phyloP scores from a whole-genome alignment of 2,888 invertebrate species.

The Zygothrica quintamaculata region DNA sequence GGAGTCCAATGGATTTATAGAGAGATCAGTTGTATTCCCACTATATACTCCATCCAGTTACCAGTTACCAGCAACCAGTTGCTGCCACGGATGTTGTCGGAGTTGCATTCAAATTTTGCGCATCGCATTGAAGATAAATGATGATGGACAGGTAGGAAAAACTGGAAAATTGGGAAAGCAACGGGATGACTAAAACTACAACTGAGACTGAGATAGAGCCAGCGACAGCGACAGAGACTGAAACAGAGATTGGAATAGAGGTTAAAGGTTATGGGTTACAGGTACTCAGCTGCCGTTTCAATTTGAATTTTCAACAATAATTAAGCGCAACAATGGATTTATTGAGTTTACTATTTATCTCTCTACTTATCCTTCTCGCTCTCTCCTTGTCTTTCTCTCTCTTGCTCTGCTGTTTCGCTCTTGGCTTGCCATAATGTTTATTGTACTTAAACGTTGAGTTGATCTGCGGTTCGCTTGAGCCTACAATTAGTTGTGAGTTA shows the following conservation, averaged over 20 bases:
- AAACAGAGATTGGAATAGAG: too few species aligned
- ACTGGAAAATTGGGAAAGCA: constrained; percentile 5
- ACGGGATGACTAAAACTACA: background rate
- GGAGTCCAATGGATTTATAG: constrained; percentile 50
- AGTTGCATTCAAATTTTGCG: constrained; percentile 81
- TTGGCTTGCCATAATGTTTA: constrained; percentile 22
- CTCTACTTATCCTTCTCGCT: constrained; percentile 18
- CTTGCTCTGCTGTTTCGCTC: constrained; percentile 25
- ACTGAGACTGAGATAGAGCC: too few species aligned
- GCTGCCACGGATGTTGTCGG: constrained; percentile 45
- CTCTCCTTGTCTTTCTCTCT: constrained; percentile 11
- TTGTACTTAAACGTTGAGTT: constrained; percentile 45
- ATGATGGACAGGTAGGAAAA: constrained; percentile 31
- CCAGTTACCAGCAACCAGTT: background rate
- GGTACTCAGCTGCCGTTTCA: constrained; percentile 52
- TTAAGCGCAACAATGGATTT: constrained; percentile 80
- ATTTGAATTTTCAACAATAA: constrained; percentile 79
- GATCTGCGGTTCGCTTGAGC: constrained; percentile 71
- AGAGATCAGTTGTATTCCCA: constrained; percentile 63
- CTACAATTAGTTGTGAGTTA: constrained; percentile 66
- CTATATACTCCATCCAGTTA: constrained; percentile 43
- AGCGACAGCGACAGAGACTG: too few species aligned
- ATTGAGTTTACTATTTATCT: constrained; percentile 64
- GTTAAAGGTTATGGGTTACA: constrained; percentile 23
- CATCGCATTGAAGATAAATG: constrained; percentile 76